Evolutionary conservation across 2,797 vertebrate species (phyloP), one percentile per base, ranked within the genome.

Genomic region (Pelobates cultripes): DNA sequence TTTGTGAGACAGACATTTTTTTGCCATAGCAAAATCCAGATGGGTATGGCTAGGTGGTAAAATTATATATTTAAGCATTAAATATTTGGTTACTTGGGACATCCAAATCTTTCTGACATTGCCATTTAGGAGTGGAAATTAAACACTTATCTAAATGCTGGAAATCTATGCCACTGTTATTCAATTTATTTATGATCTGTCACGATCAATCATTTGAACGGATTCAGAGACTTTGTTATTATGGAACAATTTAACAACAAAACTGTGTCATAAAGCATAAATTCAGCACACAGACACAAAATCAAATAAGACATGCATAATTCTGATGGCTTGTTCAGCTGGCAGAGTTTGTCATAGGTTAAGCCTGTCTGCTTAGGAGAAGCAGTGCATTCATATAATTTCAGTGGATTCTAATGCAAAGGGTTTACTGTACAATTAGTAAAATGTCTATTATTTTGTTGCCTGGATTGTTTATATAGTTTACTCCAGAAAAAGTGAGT

Each of bases 181-280:
- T 51, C 47, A 51, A 51, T 51, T 51, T 5, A 6, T 10, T 51
- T 51, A 51, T 51, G 47, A 51, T 51, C 47, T 57, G 55, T 57
- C 55, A 57, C 55, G 14, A 57, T 57, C 55, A 57, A 12, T 90
- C 90, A 93, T 90, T 15, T 1, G 55, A 57, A 57, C 55, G 4
- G 7, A 12, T 57, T 57, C 13, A 57, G 13, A 57, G 14, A 57
- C 55, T 12, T 51, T 51, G 55, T 57, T 57, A 57, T 57, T 57
- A 12, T 57, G 9, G 55, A 57, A 12, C 55, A 57, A 12, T 57
- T 57, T 15, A 57, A 12, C 14, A 57, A 57, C 55, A 57, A 12
- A 57, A 57, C 10, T 12, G 55, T 57, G 55, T 57, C 55, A 57
- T 57, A 15, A 57, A 57, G 55, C 55, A 57, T 57, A 15, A 12